These are phyloP conservation scores for Stenolophus ochropezus DNA, from an alignment of 2,888 invertebrate genomes.

Conservation along the genomic window DNA sequence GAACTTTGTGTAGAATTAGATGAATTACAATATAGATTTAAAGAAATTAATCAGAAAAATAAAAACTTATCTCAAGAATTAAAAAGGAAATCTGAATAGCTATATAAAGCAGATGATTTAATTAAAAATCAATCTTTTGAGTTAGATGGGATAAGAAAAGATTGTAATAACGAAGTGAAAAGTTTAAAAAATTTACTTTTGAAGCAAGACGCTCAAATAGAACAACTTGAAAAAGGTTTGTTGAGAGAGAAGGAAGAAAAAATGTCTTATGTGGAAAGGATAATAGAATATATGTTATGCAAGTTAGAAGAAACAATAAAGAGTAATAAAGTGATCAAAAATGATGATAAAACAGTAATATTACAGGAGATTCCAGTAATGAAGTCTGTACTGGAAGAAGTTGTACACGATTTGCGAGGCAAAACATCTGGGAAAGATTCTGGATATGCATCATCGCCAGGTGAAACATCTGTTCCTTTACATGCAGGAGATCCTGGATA, in stretches of 20 bases:
- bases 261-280: not conserved
- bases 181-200: no score
- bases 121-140: no score
- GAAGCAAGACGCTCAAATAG: not conserved
- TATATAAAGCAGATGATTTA: no score
- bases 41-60: no score
- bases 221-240: not conserved
- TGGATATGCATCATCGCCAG: not conserved
- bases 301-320: slow-evolving; percentile 2
- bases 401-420: not conserved
- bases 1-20: no score
- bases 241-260: not conserved
- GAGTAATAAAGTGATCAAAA: not conserved
- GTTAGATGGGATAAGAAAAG: no score
- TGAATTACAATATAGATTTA: no score
- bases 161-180: no score
- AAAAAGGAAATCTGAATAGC: no score
- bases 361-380: not conserved
- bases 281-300: not conserved
- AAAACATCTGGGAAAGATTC: not conserved
- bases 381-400: not conserved
- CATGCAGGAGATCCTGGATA: not conserved
- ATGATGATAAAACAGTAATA: not conserved
- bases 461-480: not conserved
- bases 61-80: no score